These are phyloP conservation scores for Embiotoca jacksoni DNA, from an alignment of 2,113 vertebrate genomes.

Conservation along the genomic window DNA sequence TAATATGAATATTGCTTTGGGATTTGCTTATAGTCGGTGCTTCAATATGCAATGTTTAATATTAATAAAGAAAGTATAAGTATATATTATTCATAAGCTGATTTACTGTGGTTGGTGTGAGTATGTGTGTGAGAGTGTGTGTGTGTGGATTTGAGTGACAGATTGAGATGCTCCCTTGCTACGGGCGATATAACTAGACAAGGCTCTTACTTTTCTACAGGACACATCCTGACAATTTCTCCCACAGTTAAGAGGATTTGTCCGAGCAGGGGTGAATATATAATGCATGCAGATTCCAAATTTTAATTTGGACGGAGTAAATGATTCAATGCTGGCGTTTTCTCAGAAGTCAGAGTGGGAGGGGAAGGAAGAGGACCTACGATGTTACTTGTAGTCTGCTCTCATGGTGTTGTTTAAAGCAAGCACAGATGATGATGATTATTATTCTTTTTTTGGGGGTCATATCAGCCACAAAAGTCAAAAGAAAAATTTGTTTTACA, in stretches of 20 bases:
- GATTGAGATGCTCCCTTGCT: conserved; percentile 80
- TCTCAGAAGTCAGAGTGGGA: not conserved
- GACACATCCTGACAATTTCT: conserved; percentile 84
- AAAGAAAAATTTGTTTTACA: not conserved
- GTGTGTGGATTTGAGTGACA: conserved; percentile 73
- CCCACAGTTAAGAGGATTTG: conserved; percentile 85
- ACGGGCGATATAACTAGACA: conserved; percentile 78
- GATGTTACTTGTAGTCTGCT: conserved; percentile 49
- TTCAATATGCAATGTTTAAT: conserved; percentile 85
- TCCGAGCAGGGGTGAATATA: conserved; percentile 85
- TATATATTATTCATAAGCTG: conserved; percentile 88
- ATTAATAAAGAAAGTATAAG: conserved; percentile 84
- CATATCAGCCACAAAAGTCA: not conserved
- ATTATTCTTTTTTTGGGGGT: not conserved
- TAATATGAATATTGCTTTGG: conserved; percentile 81
- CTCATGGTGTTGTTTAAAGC: not conserved
- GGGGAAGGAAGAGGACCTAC: conserved; percentile 13
- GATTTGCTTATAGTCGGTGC: conserved; percentile 78
- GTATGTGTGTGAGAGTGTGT: conserved; percentile 21
- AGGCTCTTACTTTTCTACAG: conserved; percentile 78
- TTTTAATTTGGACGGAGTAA: conserved; percentile 85
- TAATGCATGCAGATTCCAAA: conserved; percentile 87
- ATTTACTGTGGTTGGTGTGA: conserved; percentile 71
- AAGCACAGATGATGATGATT: not conserved
- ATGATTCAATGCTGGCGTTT: conserved; percentile 86